Base-by-base conservation (phyloP, 2,888 invertebrate genomes). In the Chymomyza procnemis region DNA sequence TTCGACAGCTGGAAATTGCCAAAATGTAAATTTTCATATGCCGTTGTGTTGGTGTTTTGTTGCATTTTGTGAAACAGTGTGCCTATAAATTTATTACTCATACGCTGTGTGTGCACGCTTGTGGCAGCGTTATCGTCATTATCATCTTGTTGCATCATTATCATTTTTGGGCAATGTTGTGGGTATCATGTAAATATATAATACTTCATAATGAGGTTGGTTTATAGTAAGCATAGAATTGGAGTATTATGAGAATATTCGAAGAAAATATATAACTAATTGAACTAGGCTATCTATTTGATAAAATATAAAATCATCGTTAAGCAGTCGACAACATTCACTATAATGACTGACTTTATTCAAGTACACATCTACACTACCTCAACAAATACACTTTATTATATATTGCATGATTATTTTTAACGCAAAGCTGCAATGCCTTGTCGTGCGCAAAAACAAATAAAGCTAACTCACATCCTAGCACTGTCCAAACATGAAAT, bases 21-120 rank as follows among this genome's bases (percentile, higher is more conserved):
- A 87, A 88, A 88, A 88, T 88, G 87, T 87, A 88, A 87, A 88
- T 88, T 87, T 87, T 81, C 80, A 78, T 78, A 77, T 80, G 79
- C 74, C 72, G 47, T 30, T 30, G 18, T 57, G 66, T 48, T 59
- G 26, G 58, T 14, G 52, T 48, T 18, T 58, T 62, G 48, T 62
- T 55, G 57, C 30, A 57, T 34, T 57, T 57, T 46, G 21, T 54
- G 59, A 46, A 26, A 52, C 46, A 48, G 48, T n/a, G 64, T n/a
- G 72, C 81, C 73, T 73, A 76, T 75, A 79, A 83, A 83, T 84
- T 84, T 83, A 83, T 83, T 83, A 80, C 82, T 65, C 79, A 74
- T 74, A 74, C 80, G 79, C 71, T 69, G 66, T 73, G 62, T 66
- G 58, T 73, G 75, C 52, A 3, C 3, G 34, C 9, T 41, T 41